phyloP scores from a whole-genome alignment of 2,888 invertebrate genomes.

The Euclidia mi region DNA sequence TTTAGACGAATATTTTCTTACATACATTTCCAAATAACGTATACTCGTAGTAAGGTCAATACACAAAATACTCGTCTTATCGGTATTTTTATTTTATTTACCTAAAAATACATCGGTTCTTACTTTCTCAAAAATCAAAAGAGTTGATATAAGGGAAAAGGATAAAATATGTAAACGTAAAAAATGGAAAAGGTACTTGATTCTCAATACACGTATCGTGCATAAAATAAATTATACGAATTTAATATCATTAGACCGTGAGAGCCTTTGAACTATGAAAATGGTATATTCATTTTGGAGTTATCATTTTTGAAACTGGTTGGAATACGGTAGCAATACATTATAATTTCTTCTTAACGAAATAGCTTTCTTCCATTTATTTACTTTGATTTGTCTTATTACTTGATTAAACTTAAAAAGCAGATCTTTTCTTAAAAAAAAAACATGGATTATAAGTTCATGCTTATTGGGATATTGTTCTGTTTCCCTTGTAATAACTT shows the following conservation, averaged over 20 bases:
- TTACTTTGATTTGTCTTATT: no score
- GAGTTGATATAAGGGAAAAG: conserved; percentile 8
- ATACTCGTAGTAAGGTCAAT: no score
- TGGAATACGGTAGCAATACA: neutral
- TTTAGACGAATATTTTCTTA: no score
- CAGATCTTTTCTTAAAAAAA: no score
- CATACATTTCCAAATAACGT: no score
- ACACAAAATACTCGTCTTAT: neutral
- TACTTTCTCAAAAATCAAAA: conserved; percentile 10
- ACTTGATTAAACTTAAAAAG: no score
- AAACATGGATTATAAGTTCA: no score
- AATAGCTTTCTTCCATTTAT: no score
- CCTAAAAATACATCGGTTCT: conserved; percentile 7
- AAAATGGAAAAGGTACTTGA: conserved; percentile 17
- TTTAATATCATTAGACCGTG: conserved; percentile 23
- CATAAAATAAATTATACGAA: conserved; percentile 34
- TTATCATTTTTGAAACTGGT: conserved; percentile 1
- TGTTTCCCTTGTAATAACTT: no score
- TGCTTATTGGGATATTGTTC: no score
- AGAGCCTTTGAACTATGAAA: conserved; percentile 21
- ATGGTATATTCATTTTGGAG: conserved; percentile 12
- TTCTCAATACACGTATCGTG: conserved; percentile 27
- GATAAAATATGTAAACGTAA: conserved; percentile 11
- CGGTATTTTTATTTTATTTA: neutral
- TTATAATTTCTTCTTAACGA: neutral